phyloP scores from a whole-genome alignment of 2,888 invertebrate species.

The Scelioninae gen. 1 region DNA sequence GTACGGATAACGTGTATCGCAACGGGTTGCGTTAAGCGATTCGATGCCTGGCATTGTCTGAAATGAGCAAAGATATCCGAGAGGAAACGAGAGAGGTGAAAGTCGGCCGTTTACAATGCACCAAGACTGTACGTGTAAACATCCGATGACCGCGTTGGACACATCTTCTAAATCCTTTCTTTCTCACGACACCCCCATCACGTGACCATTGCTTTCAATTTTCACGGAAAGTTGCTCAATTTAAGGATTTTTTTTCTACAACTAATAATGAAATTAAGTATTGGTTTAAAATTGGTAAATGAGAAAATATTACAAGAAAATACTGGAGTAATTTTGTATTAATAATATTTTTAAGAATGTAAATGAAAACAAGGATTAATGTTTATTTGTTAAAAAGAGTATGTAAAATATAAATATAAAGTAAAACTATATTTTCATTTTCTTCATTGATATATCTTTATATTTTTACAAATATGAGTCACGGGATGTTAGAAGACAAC shows the following conservation, averaged over 20 bases:
- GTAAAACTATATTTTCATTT: too few species aligned
- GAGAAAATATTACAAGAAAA: too few species aligned
- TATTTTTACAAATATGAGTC: too few species aligned
- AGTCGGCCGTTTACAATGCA: conserved; percentile 61
- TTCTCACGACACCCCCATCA: conserved; percentile 61
- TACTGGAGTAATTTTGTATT: too few species aligned
- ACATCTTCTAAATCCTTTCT: conserved; percentile 63
- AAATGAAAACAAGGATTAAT: too few species aligned
- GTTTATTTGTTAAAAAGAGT: too few species aligned
- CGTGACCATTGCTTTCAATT: conserved; percentile 47
- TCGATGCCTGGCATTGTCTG: conserved; percentile 63
- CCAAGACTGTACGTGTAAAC: conserved; percentile 55
- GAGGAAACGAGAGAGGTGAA: conserved; percentile 69
- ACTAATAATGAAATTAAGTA: too few species aligned
- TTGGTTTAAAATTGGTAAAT: too few species aligned
- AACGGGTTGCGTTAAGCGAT: conserved; percentile 66
- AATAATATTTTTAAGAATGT: too few species aligned
- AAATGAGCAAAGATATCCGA: conserved; percentile 61
- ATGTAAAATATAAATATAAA: too few species aligned
- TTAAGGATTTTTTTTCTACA: conserved; percentile 3
- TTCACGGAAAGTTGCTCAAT: conserved; percentile 55
- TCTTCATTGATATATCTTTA: too few species aligned
- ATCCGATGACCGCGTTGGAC: conserved; percentile 66
- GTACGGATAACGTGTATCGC: conserved; percentile 62
- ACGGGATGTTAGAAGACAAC: too few species aligned